Evolutionary conservation across 2,888 invertebrate genomes (phyloP).

Genomic region (Stegophylla sp.): DNA sequence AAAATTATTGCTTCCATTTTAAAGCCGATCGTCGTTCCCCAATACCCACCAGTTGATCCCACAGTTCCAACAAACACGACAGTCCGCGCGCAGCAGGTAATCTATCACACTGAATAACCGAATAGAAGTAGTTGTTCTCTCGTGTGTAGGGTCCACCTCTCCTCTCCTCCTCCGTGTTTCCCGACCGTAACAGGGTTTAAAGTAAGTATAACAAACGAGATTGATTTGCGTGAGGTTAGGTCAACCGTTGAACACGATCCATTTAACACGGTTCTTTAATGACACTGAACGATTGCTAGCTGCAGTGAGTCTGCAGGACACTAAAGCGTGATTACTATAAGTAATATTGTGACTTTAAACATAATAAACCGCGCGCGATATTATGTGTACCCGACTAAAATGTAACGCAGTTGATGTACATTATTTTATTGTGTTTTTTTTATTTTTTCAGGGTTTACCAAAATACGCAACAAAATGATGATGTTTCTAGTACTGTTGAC

Average conservation of each 20-base stretch:
- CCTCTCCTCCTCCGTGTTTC: background rate
- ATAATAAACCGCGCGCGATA: conserved; percentile 5
- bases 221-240: conserved; percentile 44
- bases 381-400: background rate
- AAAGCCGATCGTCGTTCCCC: background rate
- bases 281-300: conserved; percentile 29
- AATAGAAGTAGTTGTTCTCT: background rate
- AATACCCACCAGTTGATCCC: background rate
- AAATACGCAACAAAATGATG: conserved; percentile 10
- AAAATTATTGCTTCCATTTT: background rate
- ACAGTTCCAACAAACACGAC: conserved; percentile 1
- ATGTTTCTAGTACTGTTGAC: conserved; percentile 11
- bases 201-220: conserved; percentile 13
- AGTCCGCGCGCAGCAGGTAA: conserved; percentile 39
- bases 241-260: background rate
- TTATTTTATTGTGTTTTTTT: conserved; percentile 18
- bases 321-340: conserved; percentile 23
- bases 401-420: background rate
- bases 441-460: conserved; percentile 21
- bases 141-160: background rate
- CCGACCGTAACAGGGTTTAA: conserved; percentile 7
- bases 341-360: conserved; percentile 7
- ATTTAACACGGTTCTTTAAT: background rate
- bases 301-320: background rate
- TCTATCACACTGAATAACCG: conserved; percentile 31